Conservation (phyloP, 2,888 invertebrate species). For the Nycteola revayana region DNA sequence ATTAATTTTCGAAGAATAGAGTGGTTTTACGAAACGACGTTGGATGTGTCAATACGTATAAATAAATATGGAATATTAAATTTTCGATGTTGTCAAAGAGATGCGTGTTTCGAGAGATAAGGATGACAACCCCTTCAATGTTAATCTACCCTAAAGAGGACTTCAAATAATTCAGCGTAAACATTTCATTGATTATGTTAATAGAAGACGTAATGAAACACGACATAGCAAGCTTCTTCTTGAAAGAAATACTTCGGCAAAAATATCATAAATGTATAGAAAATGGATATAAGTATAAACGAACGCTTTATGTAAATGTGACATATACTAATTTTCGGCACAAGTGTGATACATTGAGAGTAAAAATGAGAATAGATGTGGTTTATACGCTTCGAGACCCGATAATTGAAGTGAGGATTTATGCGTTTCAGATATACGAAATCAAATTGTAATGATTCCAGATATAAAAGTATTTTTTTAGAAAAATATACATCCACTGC, state of each 20-base stretch:
- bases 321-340: constrained; percentile 40
- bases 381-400: constrained; percentile 68
- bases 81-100: constrained; percentile 48
- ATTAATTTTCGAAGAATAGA: constrained; percentile 55
- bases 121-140: constrained; percentile 38
- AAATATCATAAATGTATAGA: constrained; percentile 8
- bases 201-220: constrained; percentile 14
- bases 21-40: constrained; percentile 30
- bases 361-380: constrained; percentile 61
- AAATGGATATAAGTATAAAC: constrained; percentile 26
- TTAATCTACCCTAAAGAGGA: constrained; percentile 37
- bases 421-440: constrained; percentile 66
- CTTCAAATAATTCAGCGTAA: constrained; percentile 23
- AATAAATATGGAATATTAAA: constrained; percentile 58
- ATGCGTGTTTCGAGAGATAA: constrained; percentile 48
- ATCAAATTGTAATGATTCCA: too few species aligned
- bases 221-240: constrained; percentile 10
- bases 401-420: constrained; percentile 77
- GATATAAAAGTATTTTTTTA: too few species aligned
- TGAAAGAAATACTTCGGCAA: too few species aligned
- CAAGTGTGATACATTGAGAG: constrained; percentile 49
- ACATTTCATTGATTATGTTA: constrained; percentile 20
- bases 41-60: constrained; percentile 53
- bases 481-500: too few species aligned
- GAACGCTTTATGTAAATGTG: constrained; percentile 32